These are phyloP conservation scores for Polyommatus iphigenia DNA, from an alignment of 2,888 invertebrate genomes.

Conservation along the genomic window DNA sequence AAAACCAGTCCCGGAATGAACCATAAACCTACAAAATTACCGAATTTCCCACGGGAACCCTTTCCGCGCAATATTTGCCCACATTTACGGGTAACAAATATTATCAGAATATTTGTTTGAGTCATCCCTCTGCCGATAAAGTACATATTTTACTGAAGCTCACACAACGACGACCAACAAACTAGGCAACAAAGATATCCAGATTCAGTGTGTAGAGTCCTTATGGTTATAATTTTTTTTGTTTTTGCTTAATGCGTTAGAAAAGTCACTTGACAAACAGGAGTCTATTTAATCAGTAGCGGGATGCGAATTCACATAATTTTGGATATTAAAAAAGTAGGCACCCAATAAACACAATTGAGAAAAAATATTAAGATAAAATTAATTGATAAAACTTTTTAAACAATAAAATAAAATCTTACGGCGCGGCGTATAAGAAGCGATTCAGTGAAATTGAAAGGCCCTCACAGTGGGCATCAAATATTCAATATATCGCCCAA, in stretches of 20 bases:
- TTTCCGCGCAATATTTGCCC: conserved; percentile 17
- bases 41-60: conserved; percentile 26
- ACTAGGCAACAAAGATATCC: neutral
- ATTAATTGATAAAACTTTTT: neutral
- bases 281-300: too few species aligned
- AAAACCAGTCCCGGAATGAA: conserved; percentile 15
- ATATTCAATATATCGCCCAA: neutral
- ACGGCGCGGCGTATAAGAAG: neutral
- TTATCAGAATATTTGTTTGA: conserved; percentile 22
- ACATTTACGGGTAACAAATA: conserved; percentile 26
- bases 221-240: too few species aligned
- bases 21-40: conserved; percentile 27
- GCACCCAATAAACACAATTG: too few species aligned
- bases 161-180: neutral
- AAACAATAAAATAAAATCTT: neutral
- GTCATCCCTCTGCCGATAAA: neutral
- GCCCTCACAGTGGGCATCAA: neutral
- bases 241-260: too few species aligned
- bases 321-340: too few species aligned
- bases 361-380: too few species aligned
- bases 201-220: too few species aligned
- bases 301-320: too few species aligned
- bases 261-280: too few species aligned
- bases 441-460: neutral
- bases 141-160: neutral